These are phyloP conservation scores for Dendrocincla tyrannina DNA, from an alignment of 2,797 vertebrate genomes.

Conservation along the genomic window DNA sequence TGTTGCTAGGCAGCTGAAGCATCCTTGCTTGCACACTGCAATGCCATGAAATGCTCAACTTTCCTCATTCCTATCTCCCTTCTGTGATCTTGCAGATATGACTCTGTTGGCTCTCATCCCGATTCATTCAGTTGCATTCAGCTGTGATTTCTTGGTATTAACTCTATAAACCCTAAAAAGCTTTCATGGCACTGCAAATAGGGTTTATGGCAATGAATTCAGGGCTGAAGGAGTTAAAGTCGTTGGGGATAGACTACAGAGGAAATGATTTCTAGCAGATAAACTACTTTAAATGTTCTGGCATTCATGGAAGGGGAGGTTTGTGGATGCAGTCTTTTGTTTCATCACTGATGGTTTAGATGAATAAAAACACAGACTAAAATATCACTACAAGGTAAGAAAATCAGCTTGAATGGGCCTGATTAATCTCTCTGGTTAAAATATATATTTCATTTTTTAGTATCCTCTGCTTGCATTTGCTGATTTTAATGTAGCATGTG, in stretches of 20 bases:
- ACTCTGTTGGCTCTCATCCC: constrained; percentile 40
- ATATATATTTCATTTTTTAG: background rate
- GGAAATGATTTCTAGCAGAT: constrained; percentile 62
- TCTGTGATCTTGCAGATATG: background rate
- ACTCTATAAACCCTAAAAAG: background rate
- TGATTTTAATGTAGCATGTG: background rate
- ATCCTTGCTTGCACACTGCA: constrained; percentile 36
- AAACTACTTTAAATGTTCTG: constrained; percentile 65
- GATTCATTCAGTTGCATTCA: background rate
- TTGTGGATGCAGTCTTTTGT: constrained; percentile 56
- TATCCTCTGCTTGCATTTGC: background rate
- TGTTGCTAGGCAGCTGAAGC: constrained; percentile 70
- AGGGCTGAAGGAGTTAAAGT: constrained; percentile 57
- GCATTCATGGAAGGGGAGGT: constrained; percentile 57
- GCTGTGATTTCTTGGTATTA: constrained; percentile 8
- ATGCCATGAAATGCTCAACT: constrained; percentile 52
- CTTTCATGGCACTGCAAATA: background rate
- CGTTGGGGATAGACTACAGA: constrained; percentile 47
- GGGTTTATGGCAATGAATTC: background rate
- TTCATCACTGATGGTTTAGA: constrained; percentile 41
- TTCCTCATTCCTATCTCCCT: background rate
- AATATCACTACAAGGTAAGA: constrained; percentile 64
- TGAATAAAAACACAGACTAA: constrained; percentile 60
- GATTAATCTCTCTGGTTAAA: background rate
- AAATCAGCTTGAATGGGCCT: constrained; percentile 21